Conservation (phyloP, 2,888 invertebrate genomes). For the Bombyx huttoni region DNA sequence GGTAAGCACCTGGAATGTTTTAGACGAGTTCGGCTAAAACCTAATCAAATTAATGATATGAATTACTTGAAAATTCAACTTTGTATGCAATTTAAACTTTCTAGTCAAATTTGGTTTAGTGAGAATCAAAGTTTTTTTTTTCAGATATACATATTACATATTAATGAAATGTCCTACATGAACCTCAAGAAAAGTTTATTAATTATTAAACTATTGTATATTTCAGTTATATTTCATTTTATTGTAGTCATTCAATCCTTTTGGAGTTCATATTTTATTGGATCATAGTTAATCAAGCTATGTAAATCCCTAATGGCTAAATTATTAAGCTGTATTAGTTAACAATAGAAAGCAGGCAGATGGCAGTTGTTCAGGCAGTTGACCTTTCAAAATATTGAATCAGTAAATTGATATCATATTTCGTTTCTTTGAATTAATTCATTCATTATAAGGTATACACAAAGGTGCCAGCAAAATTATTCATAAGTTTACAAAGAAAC, state of each 20-base stretch:
- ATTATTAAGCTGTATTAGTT: conserved; percentile 1
- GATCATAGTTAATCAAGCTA: conserved; percentile 5
- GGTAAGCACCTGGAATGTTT: too few species aligned
- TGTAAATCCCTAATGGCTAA: conserved; percentile 2
- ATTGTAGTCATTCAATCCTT: neutral
- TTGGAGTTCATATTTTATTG: conserved; percentile 1
- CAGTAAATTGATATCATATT: too few species aligned
- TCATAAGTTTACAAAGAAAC: too few species aligned
- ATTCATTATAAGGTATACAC: too few species aligned
- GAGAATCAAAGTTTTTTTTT: neutral
- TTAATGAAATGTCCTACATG: too few species aligned
- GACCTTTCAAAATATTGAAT: too few species aligned
- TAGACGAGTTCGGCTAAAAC: too few species aligned
- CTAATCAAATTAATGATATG: too few species aligned
- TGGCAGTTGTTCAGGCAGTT: neutral
- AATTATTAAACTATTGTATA: neutral
- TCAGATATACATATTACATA: neutral
- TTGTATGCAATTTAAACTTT: neutral
- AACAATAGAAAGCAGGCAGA: neutral
- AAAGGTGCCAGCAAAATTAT: too few species aligned
- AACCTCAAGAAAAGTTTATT: neutral
- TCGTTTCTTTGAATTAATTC: too few species aligned
- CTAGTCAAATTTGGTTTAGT: neutral
- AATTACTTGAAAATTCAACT: neutral
- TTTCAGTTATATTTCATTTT: neutral